These are phyloP conservation scores for Ceramica pisi DNA, from an alignment of 2,888 invertebrate species.

Conservation along the genomic window DNA sequence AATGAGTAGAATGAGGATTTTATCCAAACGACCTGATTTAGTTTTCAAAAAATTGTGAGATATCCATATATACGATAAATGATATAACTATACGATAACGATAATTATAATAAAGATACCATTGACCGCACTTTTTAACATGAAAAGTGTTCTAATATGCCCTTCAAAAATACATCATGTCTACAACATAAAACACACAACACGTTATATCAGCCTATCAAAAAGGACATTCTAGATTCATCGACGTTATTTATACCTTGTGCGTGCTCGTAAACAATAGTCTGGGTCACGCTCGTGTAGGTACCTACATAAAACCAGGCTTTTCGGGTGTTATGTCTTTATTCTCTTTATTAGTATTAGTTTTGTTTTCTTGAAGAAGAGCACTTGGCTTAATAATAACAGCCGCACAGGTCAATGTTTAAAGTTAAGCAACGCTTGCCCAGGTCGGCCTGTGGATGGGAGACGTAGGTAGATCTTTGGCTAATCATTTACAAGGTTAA, in stretches of 20 bases:
- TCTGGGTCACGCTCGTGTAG: conserved; percentile 30
- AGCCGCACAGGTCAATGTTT: not conserved
- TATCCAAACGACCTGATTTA: no score
- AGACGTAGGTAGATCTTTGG: no score
- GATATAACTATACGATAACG: no score
- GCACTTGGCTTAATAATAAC: not conserved
- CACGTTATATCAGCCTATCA: conserved; percentile 28
- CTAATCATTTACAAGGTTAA: no score
- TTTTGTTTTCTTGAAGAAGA: conserved; percentile 28
- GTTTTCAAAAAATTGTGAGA: no score
- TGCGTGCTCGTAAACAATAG: conserved; percentile 59
- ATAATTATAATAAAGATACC: no score
- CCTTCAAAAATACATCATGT: conserved; percentile 21
- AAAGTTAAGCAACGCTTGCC: no score
- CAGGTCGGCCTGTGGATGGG: no score
- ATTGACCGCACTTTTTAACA: not conserved
- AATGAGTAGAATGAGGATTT: no score
- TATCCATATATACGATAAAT: no score
- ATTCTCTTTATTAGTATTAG: conserved; percentile 19
- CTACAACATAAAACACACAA: conserved; percentile 5
- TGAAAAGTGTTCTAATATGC: not conserved
- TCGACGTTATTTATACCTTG: conserved; percentile 61
- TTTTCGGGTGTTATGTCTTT: conserved; percentile 30
- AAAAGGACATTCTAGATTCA: conserved; percentile 62
- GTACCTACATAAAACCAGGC: conserved; percentile 49